Percentiles rank a stretch among this genome's conserved stretches.
These are phyloP conservation scores for Acanthococcus lagerstroemiae DNA, from an alignment of 2,888 invertebrate species.

Conservation along the genomic window DNA sequence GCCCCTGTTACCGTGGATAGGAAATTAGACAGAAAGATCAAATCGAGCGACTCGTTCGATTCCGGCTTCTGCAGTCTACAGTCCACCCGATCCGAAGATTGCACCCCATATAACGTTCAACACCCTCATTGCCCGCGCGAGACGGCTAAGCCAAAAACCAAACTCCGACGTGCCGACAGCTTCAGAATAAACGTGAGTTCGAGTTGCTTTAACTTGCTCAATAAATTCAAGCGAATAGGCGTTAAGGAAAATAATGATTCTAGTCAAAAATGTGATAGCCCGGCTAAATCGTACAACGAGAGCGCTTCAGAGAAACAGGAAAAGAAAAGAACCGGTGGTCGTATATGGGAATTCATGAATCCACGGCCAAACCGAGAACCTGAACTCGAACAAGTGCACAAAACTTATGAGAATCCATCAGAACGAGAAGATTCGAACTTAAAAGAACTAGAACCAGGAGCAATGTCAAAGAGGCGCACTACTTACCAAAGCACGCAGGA, in stretches of 20 bases:
- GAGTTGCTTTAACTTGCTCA: not conserved
- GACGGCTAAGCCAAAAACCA: not conserved
- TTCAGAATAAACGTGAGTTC: not conserved
- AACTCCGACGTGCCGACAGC: not conserved
- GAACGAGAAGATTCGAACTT: no score
- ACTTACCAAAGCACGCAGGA: no score
- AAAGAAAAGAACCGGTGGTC: no score
- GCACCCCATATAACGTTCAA: not conserved
- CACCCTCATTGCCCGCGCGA: not conserved
- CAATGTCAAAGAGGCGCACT: no score
- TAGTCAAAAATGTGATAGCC: no score
- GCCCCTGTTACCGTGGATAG: not conserved
- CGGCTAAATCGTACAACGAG: no score
- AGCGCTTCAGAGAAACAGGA: no score
- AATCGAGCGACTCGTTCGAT: conserved; percentile 4
- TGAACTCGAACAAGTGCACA: no score
- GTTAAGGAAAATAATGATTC: not conserved
- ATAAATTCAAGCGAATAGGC: not conserved
- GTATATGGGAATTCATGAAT: no score
- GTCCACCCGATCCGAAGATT: not conserved
- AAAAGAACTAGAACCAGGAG: no score
- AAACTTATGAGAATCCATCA: no score
- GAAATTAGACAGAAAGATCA: not conserved
- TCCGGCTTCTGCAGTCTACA: conserved; percentile 14
- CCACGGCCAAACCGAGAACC: no score